Percentiles rank a stretch among this genome's conserved stretches.
These are phyloP conservation scores for Enteromius afrohamiltoni DNA, from an alignment of 2,797 vertebrate genomes.

Conservation along the genomic window DNA sequence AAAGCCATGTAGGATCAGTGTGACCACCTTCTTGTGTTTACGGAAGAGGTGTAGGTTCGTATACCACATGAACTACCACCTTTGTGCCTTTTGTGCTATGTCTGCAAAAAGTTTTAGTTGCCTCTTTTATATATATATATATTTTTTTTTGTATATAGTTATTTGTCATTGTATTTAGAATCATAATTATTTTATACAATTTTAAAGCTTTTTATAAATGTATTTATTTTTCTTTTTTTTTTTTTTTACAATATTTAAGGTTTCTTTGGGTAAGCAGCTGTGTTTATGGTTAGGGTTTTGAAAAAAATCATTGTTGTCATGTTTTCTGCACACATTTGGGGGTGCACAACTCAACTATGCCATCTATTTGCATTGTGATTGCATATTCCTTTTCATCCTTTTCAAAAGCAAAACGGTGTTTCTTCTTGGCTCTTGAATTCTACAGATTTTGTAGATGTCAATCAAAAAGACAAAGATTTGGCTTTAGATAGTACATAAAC, in stretches of 20 bases:
- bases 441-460: slow-evolving; percentile 7
- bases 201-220: not conserved
- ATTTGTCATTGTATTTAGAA: not conserved
- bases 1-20: slow-evolving; percentile 25
- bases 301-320: not conserved
- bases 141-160: no score
- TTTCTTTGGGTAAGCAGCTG: not conserved
- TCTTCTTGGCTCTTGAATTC: not conserved
- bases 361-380: not conserved
- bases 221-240: not conserved
- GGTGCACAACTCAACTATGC: not conserved
- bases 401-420: not conserved
- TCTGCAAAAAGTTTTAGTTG: not conserved
- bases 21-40: not conserved
- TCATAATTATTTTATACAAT: not conserved
- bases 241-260: not conserved
- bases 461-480: slow-evolving; percentile 19
- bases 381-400: not conserved
- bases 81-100: not conserved
- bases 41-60: not conserved
- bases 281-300: not conserved
- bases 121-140: no score
- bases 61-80: not conserved
- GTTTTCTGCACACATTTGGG: not conserved
- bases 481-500: slow-evolving; percentile 39